These are phyloP conservation scores for Mungos mungo DNA, from an alignment of 2,113 vertebrate genomes.

Conservation along the genomic window DNA sequence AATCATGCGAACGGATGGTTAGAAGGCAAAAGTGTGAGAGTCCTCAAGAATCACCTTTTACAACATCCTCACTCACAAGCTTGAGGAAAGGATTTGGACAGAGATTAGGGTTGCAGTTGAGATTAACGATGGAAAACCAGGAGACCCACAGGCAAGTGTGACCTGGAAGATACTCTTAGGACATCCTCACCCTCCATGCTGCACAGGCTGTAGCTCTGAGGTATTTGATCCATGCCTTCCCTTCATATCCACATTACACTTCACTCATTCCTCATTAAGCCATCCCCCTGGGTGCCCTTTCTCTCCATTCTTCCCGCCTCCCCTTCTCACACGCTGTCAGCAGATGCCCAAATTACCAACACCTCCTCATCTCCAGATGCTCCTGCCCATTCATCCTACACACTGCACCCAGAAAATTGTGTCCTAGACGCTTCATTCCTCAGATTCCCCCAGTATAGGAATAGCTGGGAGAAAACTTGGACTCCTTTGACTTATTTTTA, in stretches of 20 bases:
- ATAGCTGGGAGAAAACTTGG: no score
- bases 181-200: no score
- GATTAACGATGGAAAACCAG: no score
- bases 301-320: background rate
- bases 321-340: background rate
- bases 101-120: background rate
- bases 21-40: background rate
- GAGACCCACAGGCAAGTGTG: background rate
- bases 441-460: background rate
- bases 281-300: background rate
- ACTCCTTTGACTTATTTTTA: background rate
- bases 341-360: background rate
- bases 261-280: background rate
- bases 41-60: background rate
- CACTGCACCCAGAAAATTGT: background rate
- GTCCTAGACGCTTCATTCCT: background rate
- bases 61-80: background rate
- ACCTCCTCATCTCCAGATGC: background rate
- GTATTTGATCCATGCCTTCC: background rate
- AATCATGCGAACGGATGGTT: background rate
- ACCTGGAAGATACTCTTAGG: background rate
- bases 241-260: background rate
- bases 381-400: background rate
- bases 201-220: no score
- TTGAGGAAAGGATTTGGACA: background rate